A percentile compares a stretch with the other conserved stretches of the same genome.
Conservation (phyloP, 2,888 invertebrate genomes). For the Lasius fuliginosus region DNA sequence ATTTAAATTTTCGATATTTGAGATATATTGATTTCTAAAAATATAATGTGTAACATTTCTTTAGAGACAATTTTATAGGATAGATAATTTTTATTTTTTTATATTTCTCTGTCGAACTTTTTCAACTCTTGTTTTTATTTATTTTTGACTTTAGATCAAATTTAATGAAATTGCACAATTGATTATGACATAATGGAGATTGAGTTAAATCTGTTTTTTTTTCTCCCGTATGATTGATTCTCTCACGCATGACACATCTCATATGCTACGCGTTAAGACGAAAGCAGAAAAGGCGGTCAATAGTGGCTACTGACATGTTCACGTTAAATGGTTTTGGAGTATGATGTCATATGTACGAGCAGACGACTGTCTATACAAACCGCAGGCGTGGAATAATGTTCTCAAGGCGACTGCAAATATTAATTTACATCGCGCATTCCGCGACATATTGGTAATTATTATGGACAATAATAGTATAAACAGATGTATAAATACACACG, state of each 20-base stretch:
- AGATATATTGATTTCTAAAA: background rate
- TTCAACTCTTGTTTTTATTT: background rate
- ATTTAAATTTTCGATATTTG: background rate
- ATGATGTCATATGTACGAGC: conserved; percentile 40
- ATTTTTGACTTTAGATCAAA: background rate
- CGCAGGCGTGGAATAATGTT: conserved; percentile 52
- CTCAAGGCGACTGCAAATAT: conserved; percentile 48
- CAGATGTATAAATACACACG: conserved; percentile 8
- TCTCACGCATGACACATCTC: conserved; percentile 29
- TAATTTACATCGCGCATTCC: conserved; percentile 40
- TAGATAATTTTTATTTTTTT: background rate
- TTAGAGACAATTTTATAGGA: background rate
- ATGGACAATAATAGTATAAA: conserved; percentile 39
- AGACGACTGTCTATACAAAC: conserved; percentile 43
- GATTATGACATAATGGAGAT: background rate
- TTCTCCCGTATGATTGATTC: background rate
- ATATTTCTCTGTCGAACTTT: background rate
- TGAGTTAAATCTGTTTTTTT: background rate
- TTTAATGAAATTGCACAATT: conserved; percentile 6
- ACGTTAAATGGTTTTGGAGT: conserved; percentile 37
- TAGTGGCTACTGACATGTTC: conserved; percentile 45
- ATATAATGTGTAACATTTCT: background rate
- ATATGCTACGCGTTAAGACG: conserved; percentile 10
- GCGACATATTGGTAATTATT: conserved; percentile 37
- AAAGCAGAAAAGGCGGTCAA: conserved; percentile 47